Percentiles rank a stretch among this genome's conserved stretches.
These are phyloP conservation scores for Helogale parvula DNA, from an alignment of 2,113 vertebrate genomes.

Conservation along the genomic window DNA sequence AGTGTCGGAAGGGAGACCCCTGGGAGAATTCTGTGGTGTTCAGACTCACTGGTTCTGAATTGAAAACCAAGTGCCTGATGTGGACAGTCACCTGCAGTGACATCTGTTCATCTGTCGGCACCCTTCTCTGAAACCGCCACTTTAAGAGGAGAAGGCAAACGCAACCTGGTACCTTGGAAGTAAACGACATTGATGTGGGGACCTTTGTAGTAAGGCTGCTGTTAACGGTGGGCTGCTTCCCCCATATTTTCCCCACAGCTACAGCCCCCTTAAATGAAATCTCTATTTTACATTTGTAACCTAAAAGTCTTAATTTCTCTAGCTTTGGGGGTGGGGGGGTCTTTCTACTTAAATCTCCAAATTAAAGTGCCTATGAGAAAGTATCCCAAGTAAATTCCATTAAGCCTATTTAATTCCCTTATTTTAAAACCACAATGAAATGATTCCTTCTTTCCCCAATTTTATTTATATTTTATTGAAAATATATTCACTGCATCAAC, in stretches of 20 bases:
- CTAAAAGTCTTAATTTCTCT: not conserved
- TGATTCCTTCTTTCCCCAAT: not conserved
- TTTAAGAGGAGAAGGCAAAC: not conserved
- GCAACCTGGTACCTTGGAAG: not conserved
- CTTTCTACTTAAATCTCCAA: not conserved
- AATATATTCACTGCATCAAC: not conserved
- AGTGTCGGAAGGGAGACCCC: not conserved
- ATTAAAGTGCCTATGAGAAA: not conserved
- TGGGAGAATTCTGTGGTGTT: not conserved
- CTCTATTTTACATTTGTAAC: not conserved
- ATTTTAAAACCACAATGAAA: not conserved
- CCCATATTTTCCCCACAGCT: not conserved
- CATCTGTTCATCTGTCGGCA: not conserved
- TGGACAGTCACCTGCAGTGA: not conserved
- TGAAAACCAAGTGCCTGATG: not conserved
- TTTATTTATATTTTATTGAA: not conserved
- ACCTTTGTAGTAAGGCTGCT: not conserved
- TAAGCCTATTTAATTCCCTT: constrained; percentile 27
- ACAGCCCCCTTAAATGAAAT: not conserved
- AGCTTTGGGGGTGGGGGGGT: not conserved
- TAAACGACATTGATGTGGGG: not conserved
- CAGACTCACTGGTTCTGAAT: not conserved
- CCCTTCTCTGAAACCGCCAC: not conserved
- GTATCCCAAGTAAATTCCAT: not conserved
- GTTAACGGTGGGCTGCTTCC: not conserved